phyloP scores from a whole-genome alignment of 37 sponge, comb jelly and placozoan species.

The Tethya wilhelma region DNA sequence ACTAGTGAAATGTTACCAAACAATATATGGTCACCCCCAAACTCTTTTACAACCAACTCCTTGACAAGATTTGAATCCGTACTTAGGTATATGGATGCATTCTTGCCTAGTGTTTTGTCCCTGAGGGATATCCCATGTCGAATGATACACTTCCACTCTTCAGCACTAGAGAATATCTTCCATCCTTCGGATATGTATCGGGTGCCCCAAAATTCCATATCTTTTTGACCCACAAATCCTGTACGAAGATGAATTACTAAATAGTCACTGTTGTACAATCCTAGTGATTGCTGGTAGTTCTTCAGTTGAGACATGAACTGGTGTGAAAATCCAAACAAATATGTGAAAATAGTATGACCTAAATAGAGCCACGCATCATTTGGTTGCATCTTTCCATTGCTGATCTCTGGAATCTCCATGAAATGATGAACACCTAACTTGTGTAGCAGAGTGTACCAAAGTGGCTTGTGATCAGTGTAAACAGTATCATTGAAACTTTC shows the following conservation, averaged over 20 bases:
- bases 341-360: slow-evolving; percentile 17
- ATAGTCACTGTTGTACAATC: slow-evolving; percentile 10
- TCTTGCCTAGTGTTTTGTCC: not conserved
- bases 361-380: not conserved
- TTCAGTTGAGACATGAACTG: not conserved
- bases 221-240: slow-evolving; percentile 36
- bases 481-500: not conserved
- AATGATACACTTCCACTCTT: slow-evolving; percentile 16
- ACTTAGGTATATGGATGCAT: slow-evolving; percentile 2
- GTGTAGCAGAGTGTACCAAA: slow-evolving; percentile 20
- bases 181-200: not conserved
- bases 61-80: slow-evolving; percentile 23
- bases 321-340: slow-evolving; percentile 5
- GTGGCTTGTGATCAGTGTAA: not conserved
- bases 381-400: not conserved
- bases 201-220: not conserved
- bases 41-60: not conserved
- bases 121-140: not conserved
- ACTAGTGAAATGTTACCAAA: not conserved
- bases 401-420: slow-evolving; percentile 24
- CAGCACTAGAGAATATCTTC: not conserved
- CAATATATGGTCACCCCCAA: not conserved
- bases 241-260: slow-evolving; percentile 44
- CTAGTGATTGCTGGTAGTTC: not conserved
- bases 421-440: slow-evolving; percentile 17